Conservation (phyloP, 2,113 vertebrate genomes). For the Mellivora capensis region DNA sequence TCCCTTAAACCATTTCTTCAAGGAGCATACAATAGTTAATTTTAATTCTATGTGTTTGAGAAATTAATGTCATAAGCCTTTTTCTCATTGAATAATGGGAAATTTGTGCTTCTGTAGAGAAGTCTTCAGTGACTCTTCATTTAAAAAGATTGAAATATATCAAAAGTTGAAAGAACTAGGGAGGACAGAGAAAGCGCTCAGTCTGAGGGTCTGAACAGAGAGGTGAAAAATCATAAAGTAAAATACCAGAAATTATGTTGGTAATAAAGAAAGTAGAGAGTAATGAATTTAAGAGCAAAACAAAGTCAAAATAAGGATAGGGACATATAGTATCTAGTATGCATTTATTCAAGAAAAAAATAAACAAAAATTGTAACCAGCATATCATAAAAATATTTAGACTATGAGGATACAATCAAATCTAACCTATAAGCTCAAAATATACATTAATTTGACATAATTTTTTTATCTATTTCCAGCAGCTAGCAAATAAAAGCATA, state of each 20-base stretch:
- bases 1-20: conserved; percentile 16
- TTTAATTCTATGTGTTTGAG: conserved; percentile 27
- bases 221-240: conserved; percentile 4
- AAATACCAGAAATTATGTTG: background rate
- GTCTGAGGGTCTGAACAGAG: background rate
- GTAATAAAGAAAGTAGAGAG: background rate
- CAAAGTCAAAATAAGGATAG: background rate
- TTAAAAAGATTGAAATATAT: conserved; percentile 38
- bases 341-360: background rate
- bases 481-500: background rate
- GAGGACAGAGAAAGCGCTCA: background rate
- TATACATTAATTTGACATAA: background rate
- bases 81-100: conserved; percentile 42
- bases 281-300: background rate
- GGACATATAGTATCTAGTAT: background rate
- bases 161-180: background rate
- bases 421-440: background rate
- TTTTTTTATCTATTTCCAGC: background rate
- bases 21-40: conserved; percentile 37
- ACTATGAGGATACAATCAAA: background rate
- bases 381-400: background rate
- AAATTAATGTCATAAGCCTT: conserved; percentile 28
- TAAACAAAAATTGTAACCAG: background rate
- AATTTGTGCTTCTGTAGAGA: background rate
- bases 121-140: background rate